These are phyloP conservation scores for Graptemys geographica DNA, from an alignment of 2,797 vertebrate genomes.

Conservation along the genomic window DNA sequence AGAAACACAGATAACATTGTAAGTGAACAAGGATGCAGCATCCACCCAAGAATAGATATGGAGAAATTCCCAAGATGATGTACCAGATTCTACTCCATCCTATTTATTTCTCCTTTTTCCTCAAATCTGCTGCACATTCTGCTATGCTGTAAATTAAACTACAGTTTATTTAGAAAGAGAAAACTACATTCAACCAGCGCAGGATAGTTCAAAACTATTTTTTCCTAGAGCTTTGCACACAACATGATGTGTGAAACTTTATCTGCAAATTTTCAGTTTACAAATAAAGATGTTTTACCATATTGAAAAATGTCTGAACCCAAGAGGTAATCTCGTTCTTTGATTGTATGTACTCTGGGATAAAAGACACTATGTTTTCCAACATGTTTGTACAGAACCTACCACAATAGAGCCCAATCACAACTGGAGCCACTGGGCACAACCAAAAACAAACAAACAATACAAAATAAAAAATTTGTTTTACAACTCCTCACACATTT, in stretches of 20 bases:
- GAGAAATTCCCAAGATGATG: rapidly evolving
- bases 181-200: background rate
- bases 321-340: background rate
- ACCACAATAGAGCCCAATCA: background rate
- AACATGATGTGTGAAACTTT: too few relatives aligned
- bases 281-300: background rate
- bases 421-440: background rate
- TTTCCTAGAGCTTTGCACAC: background rate
- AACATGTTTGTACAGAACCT: background rate
- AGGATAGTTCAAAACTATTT: background rate
- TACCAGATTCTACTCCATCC: background rate
- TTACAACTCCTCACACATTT: background rate
- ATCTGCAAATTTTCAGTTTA: background rate
- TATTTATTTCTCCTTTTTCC: background rate
- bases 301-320: background rate
- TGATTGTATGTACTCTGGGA: background rate
- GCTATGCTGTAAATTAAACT: background rate
- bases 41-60: background rate
- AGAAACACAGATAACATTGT: background rate
- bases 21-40: rapidly evolving
- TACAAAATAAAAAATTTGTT: background rate
- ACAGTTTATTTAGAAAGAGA: background rate
- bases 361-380: background rate
- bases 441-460: background rate
- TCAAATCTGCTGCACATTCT: background rate